phyloP scores from a whole-genome alignment of 2,888 invertebrate genomes.

The Acleris cristana region DNA sequence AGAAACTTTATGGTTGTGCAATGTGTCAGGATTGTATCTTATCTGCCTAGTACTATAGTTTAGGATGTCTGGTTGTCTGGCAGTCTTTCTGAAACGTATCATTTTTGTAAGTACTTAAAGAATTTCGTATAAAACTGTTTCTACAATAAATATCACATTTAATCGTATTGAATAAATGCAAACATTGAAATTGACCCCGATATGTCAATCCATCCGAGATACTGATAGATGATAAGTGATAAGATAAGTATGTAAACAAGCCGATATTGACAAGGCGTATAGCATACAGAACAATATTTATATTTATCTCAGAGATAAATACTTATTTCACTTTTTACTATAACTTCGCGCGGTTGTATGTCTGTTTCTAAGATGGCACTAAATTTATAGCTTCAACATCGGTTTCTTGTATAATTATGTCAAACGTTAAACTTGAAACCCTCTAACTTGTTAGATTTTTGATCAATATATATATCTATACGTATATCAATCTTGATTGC shows the following conservation, averaged over 20 bases:
- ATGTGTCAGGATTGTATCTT: too few species aligned
- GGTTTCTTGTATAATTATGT: too few species aligned
- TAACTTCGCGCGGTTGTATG: neutral
- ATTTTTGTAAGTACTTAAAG: too few species aligned
- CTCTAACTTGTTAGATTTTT: neutral
- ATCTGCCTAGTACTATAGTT: too few species aligned
- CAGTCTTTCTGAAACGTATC: too few species aligned
- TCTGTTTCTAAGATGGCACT: too few species aligned
- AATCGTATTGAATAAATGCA: neutral
- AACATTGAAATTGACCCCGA: slow-evolving; percentile 12
- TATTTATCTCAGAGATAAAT: neutral
- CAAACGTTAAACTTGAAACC: too few species aligned
- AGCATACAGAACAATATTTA: slow-evolving; percentile 2
- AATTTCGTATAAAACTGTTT: too few species aligned
- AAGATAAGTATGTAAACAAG: slow-evolving; percentile 19
- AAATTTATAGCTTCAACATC: too few species aligned
- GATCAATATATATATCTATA: too few species aligned
- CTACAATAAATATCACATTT: neutral
- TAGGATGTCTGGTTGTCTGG: too few species aligned
- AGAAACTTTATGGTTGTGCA: too few species aligned
- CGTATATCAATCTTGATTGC: neutral
- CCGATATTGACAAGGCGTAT: slow-evolving; percentile 15
- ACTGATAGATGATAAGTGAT: neutral
- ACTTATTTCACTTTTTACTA: neutral
- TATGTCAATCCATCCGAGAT: slow-evolving; percentile 17